Evolutionary conservation across 2,888 invertebrate species (phyloP), one percentile per base, ranked within the genome.

Genomic region (Coelopa pilipes): DNA sequence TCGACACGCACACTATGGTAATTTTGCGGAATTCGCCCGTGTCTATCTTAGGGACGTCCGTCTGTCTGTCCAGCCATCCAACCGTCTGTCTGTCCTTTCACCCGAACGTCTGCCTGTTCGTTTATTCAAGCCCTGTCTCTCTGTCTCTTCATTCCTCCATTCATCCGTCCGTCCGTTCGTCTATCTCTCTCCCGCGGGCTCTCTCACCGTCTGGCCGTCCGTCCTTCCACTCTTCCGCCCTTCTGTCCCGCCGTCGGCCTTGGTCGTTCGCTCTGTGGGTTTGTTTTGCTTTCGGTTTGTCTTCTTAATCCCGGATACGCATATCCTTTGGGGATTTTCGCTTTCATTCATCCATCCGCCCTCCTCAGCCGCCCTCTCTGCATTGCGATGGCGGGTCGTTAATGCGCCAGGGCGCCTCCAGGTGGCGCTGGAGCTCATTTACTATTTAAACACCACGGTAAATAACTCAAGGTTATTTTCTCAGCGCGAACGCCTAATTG

Each of bases 401-500:
- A 49, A 60, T 70, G 49, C 60, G 49, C 46, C 24, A 60, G 21
- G 24, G 46, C 70, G 70, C 70, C 70, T 60, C 47, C 70, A 70
- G 70, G 60, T 70, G 70, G n/a, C 50, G 60, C 47, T 47, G 70
- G 9, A 70, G 60, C 70, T 70, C 70, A 70, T 70, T 70, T 70
- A 19, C 59, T 45, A 59, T 15, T 59, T 60, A 70, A 70, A 60
- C 59, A 60, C 59, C 70, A 60, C 49, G 21, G 70, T 70, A 70
- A 70, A 70, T 70, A 70, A 70, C 70, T 70, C 60, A 59, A 70
- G 47, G 70, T 70, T 70, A 47, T 70, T 70, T 70, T 21, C 60
- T 60, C 70, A 21, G 2, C 17, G 60, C 17, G 21, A 70, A 49
- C 59, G 70, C 70, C 70, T 70, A 70, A 63, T 53, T 46, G 70